Evolutionary conservation across 92 coral and sea anemone genomes (phyloP), one percentile per base, ranked within the genome.

Genomic region (Micromussa lordhowensis): DNA sequence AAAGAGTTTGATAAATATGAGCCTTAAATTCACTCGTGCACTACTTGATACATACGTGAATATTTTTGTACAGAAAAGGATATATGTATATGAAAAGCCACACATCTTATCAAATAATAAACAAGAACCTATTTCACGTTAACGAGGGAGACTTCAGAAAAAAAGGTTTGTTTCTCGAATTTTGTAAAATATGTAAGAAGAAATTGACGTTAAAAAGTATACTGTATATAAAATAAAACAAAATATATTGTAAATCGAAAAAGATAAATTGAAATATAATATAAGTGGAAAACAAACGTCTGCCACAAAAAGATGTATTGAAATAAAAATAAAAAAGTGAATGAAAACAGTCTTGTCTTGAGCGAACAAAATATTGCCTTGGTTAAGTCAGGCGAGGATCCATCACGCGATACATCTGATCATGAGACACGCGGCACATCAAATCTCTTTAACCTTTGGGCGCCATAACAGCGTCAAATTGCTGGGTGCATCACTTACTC

Each of bases 161-260:
- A 8, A 15, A 77, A 24, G 31, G 4, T 77, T 51, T 35, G 32
- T 38, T 36, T 76, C 57, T 76, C 15, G 54, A n/a, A 28, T 63
- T 81, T 80, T 81, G 38, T 64, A 64, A 49, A 38, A 63, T 34
- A 44, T 68, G 77, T 68, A 64, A 48, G 29, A 61, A 68, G 48
- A 82, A 19, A 68, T 6, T 82, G 71, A 4, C 26, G 17, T 26
- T 10, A 66, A 66, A 55, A 66, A 44, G 15, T 66, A 29, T 19
- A 44, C 18, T 4, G 48, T 26, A 19, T 29, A 53, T 24, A 75
- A 32, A 71, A 21, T 32, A 26, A 63, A 28, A 63, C 14, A 7
- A 29, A 51, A 48, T 68, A n/a, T 48, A 28, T 69, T 49, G 36
- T 68, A 68, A 82, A 68, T 44, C 19, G 18, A 69, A 13, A 63